Evolutionary conservation across 2,113 vertebrate genomes (phyloP).

Genomic region (Lycocorax pyrrhopterus): DNA sequence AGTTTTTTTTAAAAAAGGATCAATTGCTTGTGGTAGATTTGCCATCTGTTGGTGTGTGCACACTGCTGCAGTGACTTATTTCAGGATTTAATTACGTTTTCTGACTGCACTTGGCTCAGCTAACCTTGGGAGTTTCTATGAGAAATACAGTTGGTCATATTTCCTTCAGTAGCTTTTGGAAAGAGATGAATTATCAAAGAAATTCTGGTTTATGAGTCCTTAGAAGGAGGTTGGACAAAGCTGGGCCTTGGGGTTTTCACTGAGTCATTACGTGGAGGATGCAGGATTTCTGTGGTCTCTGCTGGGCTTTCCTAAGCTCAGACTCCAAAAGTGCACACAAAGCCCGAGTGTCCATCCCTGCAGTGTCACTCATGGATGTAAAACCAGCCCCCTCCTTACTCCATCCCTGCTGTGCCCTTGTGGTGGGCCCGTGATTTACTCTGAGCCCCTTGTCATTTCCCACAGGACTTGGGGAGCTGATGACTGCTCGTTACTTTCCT

Average conservation of each 20-base stretch:
- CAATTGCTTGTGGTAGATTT: neutral
- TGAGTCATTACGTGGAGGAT: neutral
- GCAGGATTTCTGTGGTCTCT: neutral
- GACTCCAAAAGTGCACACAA: neutral
- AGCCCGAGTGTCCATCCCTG: neutral
- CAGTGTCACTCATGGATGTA: neutral
- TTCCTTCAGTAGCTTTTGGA: neutral
- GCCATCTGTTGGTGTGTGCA: conserved; percentile 2
- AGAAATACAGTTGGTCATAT: neutral
- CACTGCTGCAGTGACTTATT: neutral
- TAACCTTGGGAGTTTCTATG: neutral
- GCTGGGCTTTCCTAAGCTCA: neutral
- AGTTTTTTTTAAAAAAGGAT: neutral
- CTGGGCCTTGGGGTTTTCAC: neutral
- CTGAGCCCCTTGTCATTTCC: neutral
- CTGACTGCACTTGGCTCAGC: conserved; percentile 6
- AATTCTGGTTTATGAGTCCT: neutral
- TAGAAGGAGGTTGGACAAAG: neutral
- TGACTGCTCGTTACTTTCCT: neutral
- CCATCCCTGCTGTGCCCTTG: neutral
- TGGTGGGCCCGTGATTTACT: neutral
- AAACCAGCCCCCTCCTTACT: neutral
- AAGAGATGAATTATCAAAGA: neutral
- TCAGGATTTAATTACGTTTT: neutral
- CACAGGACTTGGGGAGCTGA: neutral